A percentile compares a stretch with the other conserved stretches of the same genome.
Conservation (phyloP, 2,113 vertebrate species). For the Condylura cristata region DNA sequence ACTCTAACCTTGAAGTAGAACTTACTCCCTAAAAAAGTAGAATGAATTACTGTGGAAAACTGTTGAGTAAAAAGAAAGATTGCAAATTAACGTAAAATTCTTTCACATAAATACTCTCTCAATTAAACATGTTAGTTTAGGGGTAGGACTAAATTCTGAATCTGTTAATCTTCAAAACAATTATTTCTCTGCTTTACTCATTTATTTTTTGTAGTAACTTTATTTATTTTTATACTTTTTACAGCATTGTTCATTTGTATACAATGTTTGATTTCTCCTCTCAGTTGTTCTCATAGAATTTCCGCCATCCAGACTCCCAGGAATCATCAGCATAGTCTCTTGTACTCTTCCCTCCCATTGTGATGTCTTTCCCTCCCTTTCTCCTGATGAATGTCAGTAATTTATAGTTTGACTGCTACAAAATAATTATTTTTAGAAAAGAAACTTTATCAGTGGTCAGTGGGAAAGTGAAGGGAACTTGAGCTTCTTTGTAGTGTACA, state of each 20-base stretch:
- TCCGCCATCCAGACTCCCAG: too few relatives aligned
- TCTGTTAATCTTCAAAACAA: not conserved
- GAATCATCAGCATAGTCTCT: too few relatives aligned
- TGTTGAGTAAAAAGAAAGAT: not conserved
- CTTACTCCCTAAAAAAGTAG: not conserved
- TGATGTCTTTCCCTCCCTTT: too few relatives aligned
- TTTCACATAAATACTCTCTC: conserved; percentile 13
- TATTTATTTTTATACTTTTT: too few relatives aligned
- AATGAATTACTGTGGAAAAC: not conserved
- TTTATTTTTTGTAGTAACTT: too few relatives aligned
- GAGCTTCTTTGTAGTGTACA: not conserved
- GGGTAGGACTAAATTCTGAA: conserved; percentile 26
- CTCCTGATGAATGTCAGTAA: too few relatives aligned
- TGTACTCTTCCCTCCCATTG: too few relatives aligned
- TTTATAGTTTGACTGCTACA: not conserved
- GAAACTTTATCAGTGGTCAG: not conserved
- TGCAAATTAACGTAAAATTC: not conserved
- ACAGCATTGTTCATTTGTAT: too few relatives aligned
- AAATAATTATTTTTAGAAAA: conserved; percentile 32
- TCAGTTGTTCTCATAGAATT: too few relatives aligned
- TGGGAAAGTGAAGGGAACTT: not conserved
- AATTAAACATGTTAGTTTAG: not conserved
- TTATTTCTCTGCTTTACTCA: not conserved
- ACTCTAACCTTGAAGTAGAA: not conserved
- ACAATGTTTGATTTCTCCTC: too few relatives aligned